phyloP scores from a whole-genome alignment of 1,140 invertebrate species.

The Drosophila kurseongensis region DNA sequence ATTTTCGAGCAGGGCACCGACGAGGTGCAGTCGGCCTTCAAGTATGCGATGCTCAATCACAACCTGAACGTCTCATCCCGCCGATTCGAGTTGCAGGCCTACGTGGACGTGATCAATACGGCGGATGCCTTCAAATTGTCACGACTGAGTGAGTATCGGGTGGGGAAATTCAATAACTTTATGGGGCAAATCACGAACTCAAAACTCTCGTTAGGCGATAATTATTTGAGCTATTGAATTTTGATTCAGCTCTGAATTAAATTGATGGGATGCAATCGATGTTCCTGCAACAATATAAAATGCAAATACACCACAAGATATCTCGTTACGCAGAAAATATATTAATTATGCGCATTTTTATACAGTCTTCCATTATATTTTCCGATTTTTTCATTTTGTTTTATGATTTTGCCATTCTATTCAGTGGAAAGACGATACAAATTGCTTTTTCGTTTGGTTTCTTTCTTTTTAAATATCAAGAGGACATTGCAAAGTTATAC shows the following conservation, averaged over 20 bases:
- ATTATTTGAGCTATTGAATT: conserved; percentile 10
- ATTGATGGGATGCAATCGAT: conserved; percentile 17
- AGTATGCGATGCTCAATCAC: conserved; percentile 92
- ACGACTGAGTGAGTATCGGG: conserved; percentile 91
- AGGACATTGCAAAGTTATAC: too few species aligned
- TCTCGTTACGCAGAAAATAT: conserved; percentile 15
- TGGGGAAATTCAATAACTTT: too few species aligned
- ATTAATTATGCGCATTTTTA: conserved; percentile 52
- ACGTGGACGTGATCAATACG: conserved; percentile 95
- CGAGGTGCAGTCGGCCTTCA: conserved; percentile 95
- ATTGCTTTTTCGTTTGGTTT: not conserved
- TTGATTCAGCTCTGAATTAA: not conserved
- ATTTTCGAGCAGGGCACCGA: conserved; percentile 95
- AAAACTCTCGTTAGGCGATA: conserved; percentile 7
- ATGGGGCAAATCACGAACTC: not conserved
- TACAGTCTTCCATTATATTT: conserved; percentile 10
- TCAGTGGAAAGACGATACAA: not conserved
- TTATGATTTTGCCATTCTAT: conserved; percentile 5
- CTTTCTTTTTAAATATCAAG: too few species aligned
- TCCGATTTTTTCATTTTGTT: not conserved
- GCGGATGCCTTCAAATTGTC: conserved; percentile 96
- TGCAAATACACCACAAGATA: not conserved
- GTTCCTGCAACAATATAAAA: not conserved
- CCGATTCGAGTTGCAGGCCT: conserved; percentile 93
- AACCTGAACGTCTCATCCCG: conserved; percentile 91